These are phyloP conservation scores for Erythrocebus patas DNA, from an alignment of 2,113 vertebrate genomes.

Conservation along the genomic window DNA sequence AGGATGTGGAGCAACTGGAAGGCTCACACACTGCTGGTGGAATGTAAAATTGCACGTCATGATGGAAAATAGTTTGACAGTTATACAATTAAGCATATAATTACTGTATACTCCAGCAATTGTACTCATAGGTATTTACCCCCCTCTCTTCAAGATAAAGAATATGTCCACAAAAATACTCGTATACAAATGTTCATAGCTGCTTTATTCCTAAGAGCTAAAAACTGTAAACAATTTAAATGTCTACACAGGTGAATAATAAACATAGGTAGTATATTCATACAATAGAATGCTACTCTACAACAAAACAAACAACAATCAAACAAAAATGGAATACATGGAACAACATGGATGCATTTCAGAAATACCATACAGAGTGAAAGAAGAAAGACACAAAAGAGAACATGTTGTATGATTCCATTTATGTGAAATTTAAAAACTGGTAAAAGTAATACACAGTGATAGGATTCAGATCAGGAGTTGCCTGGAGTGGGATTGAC, in stretches of 20 bases:
- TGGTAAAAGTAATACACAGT: neutral
- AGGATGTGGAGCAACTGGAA: neutral
- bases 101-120: neutral
- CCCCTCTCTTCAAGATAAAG: neutral
- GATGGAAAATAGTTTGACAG: neutral
- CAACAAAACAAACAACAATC: neutral
- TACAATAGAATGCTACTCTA: neutral
- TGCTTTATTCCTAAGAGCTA: neutral
- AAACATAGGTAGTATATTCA: neutral
- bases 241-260: neutral
- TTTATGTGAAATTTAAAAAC: slow-evolving; percentile 2
- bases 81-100: neutral
- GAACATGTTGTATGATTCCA: neutral
- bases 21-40: neutral
- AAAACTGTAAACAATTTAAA: neutral
- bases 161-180: neutral
- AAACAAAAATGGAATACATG: neutral
- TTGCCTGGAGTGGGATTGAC: neutral
- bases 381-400: neutral
- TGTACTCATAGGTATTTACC: neutral
- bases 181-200: neutral
- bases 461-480: neutral
- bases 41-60: neutral
- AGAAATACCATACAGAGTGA: neutral
- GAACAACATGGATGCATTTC: neutral